These are phyloP conservation scores for Popillia japonica DNA, from an alignment of 1,140 invertebrate genomes.

Conservation along the genomic window DNA sequence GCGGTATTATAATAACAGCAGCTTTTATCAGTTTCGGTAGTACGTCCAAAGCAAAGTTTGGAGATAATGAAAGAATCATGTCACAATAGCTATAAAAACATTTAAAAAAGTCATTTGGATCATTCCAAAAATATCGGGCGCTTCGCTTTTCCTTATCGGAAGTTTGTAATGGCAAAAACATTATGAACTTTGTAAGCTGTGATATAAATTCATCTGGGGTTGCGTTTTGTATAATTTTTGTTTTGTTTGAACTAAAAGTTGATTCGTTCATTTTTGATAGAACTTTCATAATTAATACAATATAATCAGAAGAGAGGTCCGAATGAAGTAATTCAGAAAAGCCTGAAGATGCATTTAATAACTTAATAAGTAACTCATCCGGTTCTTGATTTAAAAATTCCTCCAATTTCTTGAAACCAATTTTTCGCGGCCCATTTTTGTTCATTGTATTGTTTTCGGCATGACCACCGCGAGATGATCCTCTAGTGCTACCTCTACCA, in stretches of 20 bases:
- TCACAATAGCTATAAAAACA: not conserved
- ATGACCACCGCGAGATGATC: not conserved
- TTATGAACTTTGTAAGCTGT: not conserved
- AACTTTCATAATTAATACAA: not conserved
- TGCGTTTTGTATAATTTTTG: not conserved
- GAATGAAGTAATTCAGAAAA: not conserved
- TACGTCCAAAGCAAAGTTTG: not conserved
- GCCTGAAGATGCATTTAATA: not conserved
- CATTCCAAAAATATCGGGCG: not conserved
- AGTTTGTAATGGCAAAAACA: not conserved
- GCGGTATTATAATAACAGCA: not conserved
- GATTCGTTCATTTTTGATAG: not conserved
- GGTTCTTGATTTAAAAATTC: not conserved
- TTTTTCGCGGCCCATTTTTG: not conserved
- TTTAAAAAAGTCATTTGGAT: not conserved
- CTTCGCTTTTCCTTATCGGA: not conserved
- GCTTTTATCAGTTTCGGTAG: slow-evolving; percentile 10
- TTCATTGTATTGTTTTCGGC: not conserved
- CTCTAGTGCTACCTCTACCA: not conserved
- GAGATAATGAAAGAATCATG: not conserved
- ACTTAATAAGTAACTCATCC: not conserved
- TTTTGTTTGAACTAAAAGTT: not conserved
- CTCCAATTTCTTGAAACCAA: not conserved
- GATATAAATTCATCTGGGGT: not conserved
- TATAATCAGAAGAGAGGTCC: not conserved